A percentile compares a stretch with the other conserved stretches of the same genome.
Evolutionary conservation across 2,797 vertebrate species (phyloP).

Genomic region (Poeciliopsis paucimaculata): DNA sequence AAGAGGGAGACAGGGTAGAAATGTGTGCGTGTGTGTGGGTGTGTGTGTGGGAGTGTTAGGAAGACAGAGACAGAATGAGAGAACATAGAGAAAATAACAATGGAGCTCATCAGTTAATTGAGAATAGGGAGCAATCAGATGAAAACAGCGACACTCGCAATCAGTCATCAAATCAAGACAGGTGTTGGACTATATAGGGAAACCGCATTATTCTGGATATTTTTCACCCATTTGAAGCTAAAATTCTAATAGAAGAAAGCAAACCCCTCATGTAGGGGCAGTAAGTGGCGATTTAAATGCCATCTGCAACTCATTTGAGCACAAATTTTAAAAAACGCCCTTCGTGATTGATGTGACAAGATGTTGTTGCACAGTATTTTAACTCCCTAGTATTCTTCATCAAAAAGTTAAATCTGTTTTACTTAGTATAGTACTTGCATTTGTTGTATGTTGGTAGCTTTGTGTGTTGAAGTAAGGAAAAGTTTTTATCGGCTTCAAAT

Average conservation of each 20-base stretch:
- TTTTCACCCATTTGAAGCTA: slow-evolving; percentile 1
- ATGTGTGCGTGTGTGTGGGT: slow-evolving; percentile 6
- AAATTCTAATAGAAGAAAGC: not conserved
- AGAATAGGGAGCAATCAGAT: slow-evolving; percentile 68
- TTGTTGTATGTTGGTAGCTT: not conserved
- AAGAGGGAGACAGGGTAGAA: slow-evolving; percentile 14
- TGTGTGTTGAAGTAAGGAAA: not conserved
- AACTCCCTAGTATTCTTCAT: not conserved
- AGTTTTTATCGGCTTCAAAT: not conserved
- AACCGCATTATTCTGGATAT: slow-evolving; percentile 3
- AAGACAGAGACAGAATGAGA: slow-evolving; percentile 22
- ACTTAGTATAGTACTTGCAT: not conserved
- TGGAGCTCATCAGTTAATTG: slow-evolving; percentile 79
- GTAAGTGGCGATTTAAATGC: not conserved
- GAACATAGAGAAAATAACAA: slow-evolving; percentile 69
- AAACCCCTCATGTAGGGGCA: not conserved
- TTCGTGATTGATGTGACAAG: not conserved
- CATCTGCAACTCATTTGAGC: not conserved
- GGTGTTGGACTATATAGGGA: slow-evolving; percentile 9
- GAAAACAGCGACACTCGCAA: slow-evolving; percentile 1
- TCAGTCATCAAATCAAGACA: slow-evolving; percentile 11
- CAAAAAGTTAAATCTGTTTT: not conserved
- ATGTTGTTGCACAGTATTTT: not conserved
- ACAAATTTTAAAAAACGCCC: not conserved
- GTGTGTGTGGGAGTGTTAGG: not conserved